Base-by-base conservation (phyloP, 1,140 invertebrate species). In the Lerema accius region DNA sequence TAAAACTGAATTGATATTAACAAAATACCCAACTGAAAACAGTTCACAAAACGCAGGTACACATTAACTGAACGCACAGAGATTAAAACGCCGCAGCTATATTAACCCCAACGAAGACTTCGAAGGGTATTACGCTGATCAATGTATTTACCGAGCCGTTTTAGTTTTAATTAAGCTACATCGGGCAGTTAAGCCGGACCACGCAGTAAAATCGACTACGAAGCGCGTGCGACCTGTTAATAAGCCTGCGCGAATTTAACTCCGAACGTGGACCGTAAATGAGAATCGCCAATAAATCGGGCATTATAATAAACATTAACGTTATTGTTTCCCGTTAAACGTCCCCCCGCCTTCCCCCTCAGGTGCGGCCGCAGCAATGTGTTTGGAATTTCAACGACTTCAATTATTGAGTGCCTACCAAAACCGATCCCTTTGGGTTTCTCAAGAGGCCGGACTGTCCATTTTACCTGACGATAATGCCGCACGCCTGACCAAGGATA, bases 151-250 rank as follows among this genome's bases (percentile, higher is more conserved):
- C 70, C 63, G 55, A 73, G 73, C 78, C 73, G 73, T 86, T 86
- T 87, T 82, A 84, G 79, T 86, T 86, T 87, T 86, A 87, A 89
- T 87, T 84, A 85, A 89, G 82, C 80, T 76, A 71, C 77, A 76
- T 67, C 59, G 56, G 60, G 51, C 71, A 69, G 78, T 85, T 80
- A 83, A 82, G 75, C 75, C 49, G 77, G 64, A 73, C 69, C 67
- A 63, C 71, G 80, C 78, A 76, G 78, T 84, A 87, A 86, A 84
- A 84, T 76, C 63, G 68, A 77, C 71, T 67, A 65, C 65, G 67
- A 69, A 75, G 61, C 73, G 75, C 71, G 71, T 77, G 71, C 68
- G 76, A 65, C 65, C 67, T 73, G 78, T 72, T 85, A 82, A 84
- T 82, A 85, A 81, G 72, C 81, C 69, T 55, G 63, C 64, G 76